Evolutionary conservation across 2,113 vertebrate species (phyloP).

Genomic region (Austrofundulus limnaeus): DNA sequence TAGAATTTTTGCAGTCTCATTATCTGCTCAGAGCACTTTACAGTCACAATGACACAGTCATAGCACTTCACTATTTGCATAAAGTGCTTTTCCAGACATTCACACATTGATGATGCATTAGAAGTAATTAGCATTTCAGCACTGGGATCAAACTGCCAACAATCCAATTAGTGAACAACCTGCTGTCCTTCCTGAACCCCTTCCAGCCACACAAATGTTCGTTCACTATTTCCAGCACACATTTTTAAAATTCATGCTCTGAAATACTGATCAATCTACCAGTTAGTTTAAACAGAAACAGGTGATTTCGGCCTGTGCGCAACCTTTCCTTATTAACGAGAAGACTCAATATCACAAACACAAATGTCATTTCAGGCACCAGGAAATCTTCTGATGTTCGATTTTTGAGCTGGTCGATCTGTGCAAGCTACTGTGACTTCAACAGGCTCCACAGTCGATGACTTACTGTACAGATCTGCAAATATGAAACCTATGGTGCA

Average conservation of each 20-base stretch:
- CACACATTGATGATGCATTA: not conserved
- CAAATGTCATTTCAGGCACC: slow-evolving; percentile 8
- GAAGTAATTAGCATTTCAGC: not conserved
- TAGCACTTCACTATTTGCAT: not conserved
- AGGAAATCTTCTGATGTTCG: slow-evolving; percentile 14
- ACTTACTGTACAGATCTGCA: slow-evolving; percentile 26
- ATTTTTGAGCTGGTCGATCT: slow-evolving; percentile 3
- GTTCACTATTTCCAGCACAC: not conserved
- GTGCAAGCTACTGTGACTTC: slow-evolving; percentile 25
- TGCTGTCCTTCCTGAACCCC: not conserved
- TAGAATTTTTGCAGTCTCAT: not conserved
- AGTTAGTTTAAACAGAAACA: not conserved
- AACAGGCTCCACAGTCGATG: slow-evolving; percentile 14
- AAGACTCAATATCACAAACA: slow-evolving; percentile 18
- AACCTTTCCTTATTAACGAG: not conserved
- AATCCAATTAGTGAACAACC: slow-evolving; percentile 1
- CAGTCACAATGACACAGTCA: not conserved
- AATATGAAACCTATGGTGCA: slow-evolving; percentile 20
- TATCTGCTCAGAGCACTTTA: not conserved
- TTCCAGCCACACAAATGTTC: not conserved
- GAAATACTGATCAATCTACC: not conserved
- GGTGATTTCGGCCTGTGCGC: not conserved
- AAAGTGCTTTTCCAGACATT: not conserved
- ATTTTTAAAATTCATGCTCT: slow-evolving; percentile 1
- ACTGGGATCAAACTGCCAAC: not conserved